phyloP scores from a whole-genome alignment of 1,140 invertebrate species.

The Zaprionus tsacasi region DNA sequence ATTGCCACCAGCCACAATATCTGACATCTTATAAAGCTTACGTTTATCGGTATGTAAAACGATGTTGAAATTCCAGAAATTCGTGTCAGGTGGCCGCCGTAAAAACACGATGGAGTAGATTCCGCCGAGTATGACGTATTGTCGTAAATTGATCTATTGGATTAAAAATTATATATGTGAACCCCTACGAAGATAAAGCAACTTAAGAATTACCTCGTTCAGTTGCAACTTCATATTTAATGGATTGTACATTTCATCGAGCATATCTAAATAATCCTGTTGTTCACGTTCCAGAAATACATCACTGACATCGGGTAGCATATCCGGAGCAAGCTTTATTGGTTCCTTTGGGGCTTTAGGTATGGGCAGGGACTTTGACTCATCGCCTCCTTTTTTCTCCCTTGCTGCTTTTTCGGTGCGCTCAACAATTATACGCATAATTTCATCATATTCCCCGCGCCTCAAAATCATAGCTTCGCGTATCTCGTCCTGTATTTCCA shows the following conservation, averaged over 20 bases:
- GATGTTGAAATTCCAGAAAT: constrained; percentile 64
- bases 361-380: constrained; percentile 25
- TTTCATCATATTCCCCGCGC: constrained; percentile 57
- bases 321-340: constrained; percentile 20
- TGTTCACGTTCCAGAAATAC: constrained; percentile 59
- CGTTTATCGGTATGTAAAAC: constrained; percentile 62
- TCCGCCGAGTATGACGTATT: constrained; percentile 67
- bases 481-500: constrained; percentile 50
- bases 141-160: constrained; percentile 64
- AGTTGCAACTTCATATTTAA: constrained; percentile 30
- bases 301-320: constrained; percentile 50
- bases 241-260: constrained; percentile 64
- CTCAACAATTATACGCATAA: constrained; percentile 40
- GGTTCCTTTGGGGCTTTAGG: constrained; percentile 61
- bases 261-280: constrained; percentile 47
- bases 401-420: constrained; percentile 36
- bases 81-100: constrained; percentile 42
- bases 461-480: constrained; percentile 31
- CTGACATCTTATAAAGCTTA: constrained; percentile 36
- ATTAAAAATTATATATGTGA: too few species aligned
- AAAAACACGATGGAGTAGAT: constrained; percentile 62
- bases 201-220: constrained; percentile 48
- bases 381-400: constrained; percentile 13
- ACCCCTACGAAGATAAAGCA: neutral
- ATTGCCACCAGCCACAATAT: constrained; percentile 22